Conservation (phyloP, 2,113 vertebrate species). For the Ia io region DNA sequence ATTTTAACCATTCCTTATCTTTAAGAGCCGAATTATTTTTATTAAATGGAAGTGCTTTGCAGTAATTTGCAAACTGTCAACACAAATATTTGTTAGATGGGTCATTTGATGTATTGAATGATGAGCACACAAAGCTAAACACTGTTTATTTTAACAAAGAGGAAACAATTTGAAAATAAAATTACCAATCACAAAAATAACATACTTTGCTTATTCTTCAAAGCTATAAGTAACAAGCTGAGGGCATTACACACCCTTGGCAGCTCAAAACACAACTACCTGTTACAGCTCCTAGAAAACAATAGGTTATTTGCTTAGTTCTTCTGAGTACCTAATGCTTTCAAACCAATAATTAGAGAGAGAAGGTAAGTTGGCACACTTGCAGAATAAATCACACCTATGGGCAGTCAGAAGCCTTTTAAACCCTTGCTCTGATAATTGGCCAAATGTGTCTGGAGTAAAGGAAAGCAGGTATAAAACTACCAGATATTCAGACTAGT, state of each 20-base stretch:
- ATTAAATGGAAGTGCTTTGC: neutral
- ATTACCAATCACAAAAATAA: neutral
- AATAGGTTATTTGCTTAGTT: conserved; percentile 17
- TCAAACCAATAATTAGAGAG: conserved; percentile 38
- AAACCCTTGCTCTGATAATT: neutral
- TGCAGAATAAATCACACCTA: conserved; percentile 37
- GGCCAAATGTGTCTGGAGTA: neutral
- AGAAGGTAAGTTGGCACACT: neutral
- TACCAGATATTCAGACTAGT: neutral
- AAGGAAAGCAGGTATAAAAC: neutral
- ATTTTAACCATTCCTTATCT: neutral
- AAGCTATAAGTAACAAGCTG: neutral
- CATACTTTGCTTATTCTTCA: neutral
- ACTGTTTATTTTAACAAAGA: neutral
- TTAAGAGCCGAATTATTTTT: neutral
- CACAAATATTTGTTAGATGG: neutral
- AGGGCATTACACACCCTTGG: neutral
- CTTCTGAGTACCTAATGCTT: neutral
- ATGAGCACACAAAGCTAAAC: neutral
- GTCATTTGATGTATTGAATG: neutral
- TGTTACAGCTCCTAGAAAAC: neutral
- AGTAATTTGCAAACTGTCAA: neutral
- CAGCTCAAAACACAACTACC: neutral
- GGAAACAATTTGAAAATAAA: neutral
- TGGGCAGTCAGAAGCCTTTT: neutral